Conservation (phyloP, 2,888 invertebrate genomes). For the Mantis religiosa region DNA sequence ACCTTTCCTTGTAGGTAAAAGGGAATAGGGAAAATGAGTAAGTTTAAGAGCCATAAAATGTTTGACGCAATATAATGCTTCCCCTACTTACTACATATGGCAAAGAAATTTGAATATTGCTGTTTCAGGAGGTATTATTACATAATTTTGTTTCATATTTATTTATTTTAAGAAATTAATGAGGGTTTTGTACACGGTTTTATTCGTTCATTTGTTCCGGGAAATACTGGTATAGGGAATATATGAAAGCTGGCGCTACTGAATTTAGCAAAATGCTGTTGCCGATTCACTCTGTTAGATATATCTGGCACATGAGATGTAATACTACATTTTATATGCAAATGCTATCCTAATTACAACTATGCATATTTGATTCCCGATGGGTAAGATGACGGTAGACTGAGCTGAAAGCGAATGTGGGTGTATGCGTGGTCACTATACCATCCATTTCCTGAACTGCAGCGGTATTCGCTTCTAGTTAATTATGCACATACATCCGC, state of each 20-base stretch:
- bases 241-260: not conserved
- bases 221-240: not conserved
- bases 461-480: not conserved
- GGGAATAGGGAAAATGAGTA: no score
- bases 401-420: not conserved
- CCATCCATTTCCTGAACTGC: not conserved
- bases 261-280: not conserved
- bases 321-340: not conserved
- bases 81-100: no score
- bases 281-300: not conserved
- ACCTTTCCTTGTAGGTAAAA: no score
- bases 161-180: no score
- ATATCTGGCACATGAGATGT: not conserved
- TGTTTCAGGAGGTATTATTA: no score
- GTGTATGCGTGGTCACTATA: not conserved
- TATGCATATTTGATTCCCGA: not conserved
- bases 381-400: not conserved
- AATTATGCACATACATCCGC: not conserved
- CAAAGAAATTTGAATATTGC: no score
- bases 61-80: no score
- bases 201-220: no score
- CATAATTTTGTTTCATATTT: no score
- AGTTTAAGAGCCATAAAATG: no score
- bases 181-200: no score
- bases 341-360: not conserved